Evolutionary conservation across 2,888 invertebrate species (phyloP), one percentile per base, ranked within the genome.

Genomic region (Lasioglossum villosulum): DNA sequence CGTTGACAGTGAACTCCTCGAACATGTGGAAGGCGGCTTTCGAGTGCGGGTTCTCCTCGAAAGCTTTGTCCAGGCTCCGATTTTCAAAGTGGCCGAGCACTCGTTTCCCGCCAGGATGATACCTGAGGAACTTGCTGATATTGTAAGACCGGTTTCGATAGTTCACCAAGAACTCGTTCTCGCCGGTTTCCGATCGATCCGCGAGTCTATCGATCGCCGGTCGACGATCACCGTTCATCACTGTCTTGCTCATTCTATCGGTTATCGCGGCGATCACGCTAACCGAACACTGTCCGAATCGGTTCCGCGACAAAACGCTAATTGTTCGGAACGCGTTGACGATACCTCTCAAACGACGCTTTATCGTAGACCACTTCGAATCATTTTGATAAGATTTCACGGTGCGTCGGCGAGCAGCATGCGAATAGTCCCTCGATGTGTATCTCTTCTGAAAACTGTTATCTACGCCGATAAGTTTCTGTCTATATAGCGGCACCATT

Each of bases 81-180:
- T 96, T 96, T 91, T 95, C 95, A 89, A 95, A 97, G n/a, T 94
- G 94, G 88, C 96, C 95, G 0, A 98, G 94, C 1, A 97, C 97
- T 90, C 96, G 97, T 0, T 96, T 94, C 0, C 98, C 98, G 0
- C 98, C 98, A 0, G 98, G 98, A 94, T 98, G 98, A 90, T 97
- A 97, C 77, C 96, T 96, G 76, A 97, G 91, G 92, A 98, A 97
- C 56, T 95, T 94, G 73, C 96, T 95, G 78, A 98, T 95, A 93
- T 98, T 96, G 94, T 97, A 97, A 75, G 94, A 94, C 59, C 96
- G 95, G 14, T 94, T 94, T 14, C 92, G 91, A 92, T 96, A 95
- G 37, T 93, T 94, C 4, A 96, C 95, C 19, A 95, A 88, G 89
- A 96, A 96, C 23, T 93, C 83, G 34, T 90, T 89, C 34, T 74